These are phyloP conservation scores for Phortica okadai DNA, from an alignment of 2,888 invertebrate species.

Conservation along the genomic window DNA sequence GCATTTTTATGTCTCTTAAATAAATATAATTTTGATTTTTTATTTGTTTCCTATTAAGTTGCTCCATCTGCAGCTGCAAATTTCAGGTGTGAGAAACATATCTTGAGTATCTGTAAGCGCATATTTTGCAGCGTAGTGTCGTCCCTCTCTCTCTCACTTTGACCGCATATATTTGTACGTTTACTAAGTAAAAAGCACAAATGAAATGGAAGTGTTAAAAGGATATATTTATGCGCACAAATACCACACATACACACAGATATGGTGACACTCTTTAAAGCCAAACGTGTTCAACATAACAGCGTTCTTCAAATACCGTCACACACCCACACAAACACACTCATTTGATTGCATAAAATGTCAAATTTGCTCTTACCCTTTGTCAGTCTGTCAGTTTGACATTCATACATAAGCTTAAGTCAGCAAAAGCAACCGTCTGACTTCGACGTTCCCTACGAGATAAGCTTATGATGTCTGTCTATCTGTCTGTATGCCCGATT, in stretches of 20 bases:
- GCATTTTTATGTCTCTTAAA: conserved; percentile 22
- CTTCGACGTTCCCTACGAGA: not conserved
- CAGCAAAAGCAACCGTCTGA: not conserved
- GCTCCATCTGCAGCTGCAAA: not conserved
- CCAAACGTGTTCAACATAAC: too few relatives aligned
- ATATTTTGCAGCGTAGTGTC: too few relatives aligned
- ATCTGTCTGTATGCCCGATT: not conserved
- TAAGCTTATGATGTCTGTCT: not conserved
- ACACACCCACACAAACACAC: not conserved
- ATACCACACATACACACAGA: too few relatives aligned
- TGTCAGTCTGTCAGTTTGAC: not conserved
- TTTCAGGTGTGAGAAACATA: not conserved
- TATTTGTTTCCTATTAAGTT: not conserved
- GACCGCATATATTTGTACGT: too few relatives aligned
- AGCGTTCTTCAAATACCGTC: not conserved
- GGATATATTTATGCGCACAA: too few relatives aligned
- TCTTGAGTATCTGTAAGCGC: too few relatives aligned
- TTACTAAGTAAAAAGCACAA: too few relatives aligned
- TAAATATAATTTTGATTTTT: not conserved
- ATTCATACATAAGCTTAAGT: too few relatives aligned
- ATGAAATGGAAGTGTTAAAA: too few relatives aligned
- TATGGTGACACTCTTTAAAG: too few relatives aligned
- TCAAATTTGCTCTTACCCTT: not conserved
- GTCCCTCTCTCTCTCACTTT: too few relatives aligned
- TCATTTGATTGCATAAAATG: not conserved